These are phyloP conservation scores for Pyxicephalus adspersus DNA, from an alignment of 2,113 vertebrate species.

Conservation along the genomic window DNA sequence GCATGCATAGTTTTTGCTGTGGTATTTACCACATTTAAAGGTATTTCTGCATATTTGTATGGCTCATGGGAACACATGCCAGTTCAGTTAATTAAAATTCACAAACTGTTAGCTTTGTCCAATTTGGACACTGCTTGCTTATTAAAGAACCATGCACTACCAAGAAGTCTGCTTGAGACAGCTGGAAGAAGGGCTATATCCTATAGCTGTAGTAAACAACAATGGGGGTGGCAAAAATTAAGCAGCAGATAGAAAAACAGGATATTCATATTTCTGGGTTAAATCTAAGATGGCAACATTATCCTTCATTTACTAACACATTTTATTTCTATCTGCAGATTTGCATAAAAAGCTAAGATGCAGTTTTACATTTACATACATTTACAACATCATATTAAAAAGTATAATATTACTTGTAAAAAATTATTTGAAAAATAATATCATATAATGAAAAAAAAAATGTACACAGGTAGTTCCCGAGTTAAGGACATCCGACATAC, in stretches of 20 bases:
- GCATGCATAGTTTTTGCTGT: neutral
- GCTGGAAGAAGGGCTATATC: constrained; percentile 56
- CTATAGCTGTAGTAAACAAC: constrained; percentile 54
- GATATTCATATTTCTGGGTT: constrained; percentile 42
- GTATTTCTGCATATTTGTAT: constrained; percentile 20
- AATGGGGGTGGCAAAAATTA: constrained; percentile 47
- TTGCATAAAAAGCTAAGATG: neutral
- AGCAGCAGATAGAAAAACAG: constrained; percentile 52
- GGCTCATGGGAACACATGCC: constrained; percentile 16
- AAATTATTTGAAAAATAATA: too few species aligned
- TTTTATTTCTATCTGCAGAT: neutral
- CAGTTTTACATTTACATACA: too few species aligned
- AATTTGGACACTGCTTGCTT: constrained; percentile 50
- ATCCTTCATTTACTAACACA: neutral
- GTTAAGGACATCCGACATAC: too few species aligned
- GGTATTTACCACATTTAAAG: constrained; percentile 3
- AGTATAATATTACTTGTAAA: too few species aligned
- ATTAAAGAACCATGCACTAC: constrained; percentile 51
- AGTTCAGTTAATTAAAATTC: constrained; percentile 54
- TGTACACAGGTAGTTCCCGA: too few species aligned
- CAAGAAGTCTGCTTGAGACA: constrained; percentile 55
- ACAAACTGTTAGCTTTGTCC: constrained; percentile 49
- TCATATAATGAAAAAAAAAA: too few species aligned
- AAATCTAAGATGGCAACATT: constrained; percentile 10
- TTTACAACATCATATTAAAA: too few species aligned